phyloP scores from a whole-genome alignment of 2,888 invertebrate species.

The Eristalis arbustorum region DNA sequence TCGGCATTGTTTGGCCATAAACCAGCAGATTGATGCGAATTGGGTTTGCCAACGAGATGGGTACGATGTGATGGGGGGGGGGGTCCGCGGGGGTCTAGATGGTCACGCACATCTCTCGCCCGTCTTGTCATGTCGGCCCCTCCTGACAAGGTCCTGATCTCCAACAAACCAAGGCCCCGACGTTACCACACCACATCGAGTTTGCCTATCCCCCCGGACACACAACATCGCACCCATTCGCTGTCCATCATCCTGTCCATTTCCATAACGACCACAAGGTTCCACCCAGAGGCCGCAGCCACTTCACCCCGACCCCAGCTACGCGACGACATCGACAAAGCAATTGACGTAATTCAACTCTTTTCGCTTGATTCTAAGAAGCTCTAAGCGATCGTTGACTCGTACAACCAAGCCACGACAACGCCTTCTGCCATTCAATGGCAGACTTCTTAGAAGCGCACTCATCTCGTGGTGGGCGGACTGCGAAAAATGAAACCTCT shows the following conservation, averaged over 20 bases:
- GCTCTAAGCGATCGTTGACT: conserved; percentile 55
- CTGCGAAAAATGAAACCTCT: conserved; percentile 35
- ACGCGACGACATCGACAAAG: not conserved
- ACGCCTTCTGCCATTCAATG: conserved; percentile 49
- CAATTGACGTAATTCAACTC: conserved; percentile 21
- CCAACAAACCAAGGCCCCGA: too few species aligned
- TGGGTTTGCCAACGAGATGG: not conserved
- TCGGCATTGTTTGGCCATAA: conserved; percentile 11
- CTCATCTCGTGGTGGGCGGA: conserved; percentile 53
- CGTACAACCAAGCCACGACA: too few species aligned
- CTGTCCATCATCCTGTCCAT: not conserved
- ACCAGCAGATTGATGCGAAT: conserved; percentile 11
- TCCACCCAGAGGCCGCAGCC: not conserved
- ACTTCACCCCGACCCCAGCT: not conserved
- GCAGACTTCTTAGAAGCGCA: conserved; percentile 1
- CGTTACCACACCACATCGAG: too few species aligned
- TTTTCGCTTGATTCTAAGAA: conserved; percentile 15
- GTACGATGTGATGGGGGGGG: too few species aligned
- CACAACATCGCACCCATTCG: not conserved
- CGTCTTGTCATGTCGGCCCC: too few species aligned
- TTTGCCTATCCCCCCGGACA: not conserved
- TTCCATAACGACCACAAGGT: not conserved
- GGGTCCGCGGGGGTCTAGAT: too few species aligned
- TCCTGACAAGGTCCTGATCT: too few species aligned
- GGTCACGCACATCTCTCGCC: too few species aligned